Conservation (phyloP, 2,797 vertebrate species). For the Girardinus metallicus region DNA sequence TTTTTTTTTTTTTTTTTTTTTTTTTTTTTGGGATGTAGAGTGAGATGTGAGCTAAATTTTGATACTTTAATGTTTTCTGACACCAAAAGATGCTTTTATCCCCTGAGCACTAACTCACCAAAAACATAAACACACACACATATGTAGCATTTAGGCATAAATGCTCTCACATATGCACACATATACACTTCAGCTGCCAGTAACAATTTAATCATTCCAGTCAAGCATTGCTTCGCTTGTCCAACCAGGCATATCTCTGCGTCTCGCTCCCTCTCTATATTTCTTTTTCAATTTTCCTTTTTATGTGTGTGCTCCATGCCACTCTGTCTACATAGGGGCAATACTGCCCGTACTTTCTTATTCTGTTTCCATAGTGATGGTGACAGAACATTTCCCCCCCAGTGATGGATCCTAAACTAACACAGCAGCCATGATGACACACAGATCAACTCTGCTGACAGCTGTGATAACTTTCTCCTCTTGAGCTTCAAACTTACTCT, state of each 20-base stretch:
- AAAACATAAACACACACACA: conserved; percentile 53
- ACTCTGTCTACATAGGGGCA: conserved; percentile 58
- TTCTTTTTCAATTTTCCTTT: conserved; percentile 71
- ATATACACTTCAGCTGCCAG: conserved; percentile 46
- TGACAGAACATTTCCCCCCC: conserved; percentile 70
- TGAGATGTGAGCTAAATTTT: conserved; percentile 59
- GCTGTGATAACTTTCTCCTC: conserved; percentile 66
- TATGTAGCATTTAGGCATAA: background rate
- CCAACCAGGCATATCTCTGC: conserved; percentile 69
- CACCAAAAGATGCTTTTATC: conserved; percentile 66
- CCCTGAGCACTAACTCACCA: conserved; percentile 43
- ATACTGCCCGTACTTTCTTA: conserved; percentile 72
- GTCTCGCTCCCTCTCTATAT: conserved; percentile 64
- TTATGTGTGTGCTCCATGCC: conserved; percentile 58
- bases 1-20: conserved; percentile 6
- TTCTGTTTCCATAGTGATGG: conserved; percentile 81
- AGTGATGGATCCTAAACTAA: conserved; percentile 76
- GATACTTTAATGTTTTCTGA: conserved; percentile 66
- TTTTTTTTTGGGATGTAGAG: conserved; percentile 20
- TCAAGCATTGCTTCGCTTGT: conserved; percentile 67
- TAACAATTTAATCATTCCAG: conserved; percentile 73
- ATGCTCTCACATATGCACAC: conserved; percentile 1
- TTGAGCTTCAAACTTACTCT: conserved; percentile 35
- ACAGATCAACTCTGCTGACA: conserved; percentile 74
- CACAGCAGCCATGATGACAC: conserved; percentile 68